A percentile compares a stretch with the other conserved stretches of the same genome.
These are phyloP conservation scores for Phragmatobia fuliginosa DNA, from an alignment of 2,888 invertebrate species.

Conservation along the genomic window DNA sequence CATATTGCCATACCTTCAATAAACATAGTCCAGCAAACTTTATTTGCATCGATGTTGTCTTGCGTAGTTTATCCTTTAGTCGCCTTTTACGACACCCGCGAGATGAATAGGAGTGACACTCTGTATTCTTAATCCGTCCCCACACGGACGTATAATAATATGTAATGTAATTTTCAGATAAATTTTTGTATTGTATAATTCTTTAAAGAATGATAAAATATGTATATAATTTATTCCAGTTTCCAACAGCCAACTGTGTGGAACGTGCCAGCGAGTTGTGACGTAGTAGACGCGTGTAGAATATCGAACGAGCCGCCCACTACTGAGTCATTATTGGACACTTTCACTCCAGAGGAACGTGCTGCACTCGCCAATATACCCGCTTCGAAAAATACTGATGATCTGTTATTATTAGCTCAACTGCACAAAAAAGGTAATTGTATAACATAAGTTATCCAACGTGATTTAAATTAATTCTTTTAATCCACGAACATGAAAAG, in stretches of 20 bases:
- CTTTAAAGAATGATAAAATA: background rate
- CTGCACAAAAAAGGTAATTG: conserved; percentile 85
- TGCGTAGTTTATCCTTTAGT: no score
- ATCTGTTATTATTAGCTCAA: conserved; percentile 90
- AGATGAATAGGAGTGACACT: no score
- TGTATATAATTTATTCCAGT: conserved; percentile 50
- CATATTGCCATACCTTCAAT: no score
- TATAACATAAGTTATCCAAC: background rate
- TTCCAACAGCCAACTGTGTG: conserved; percentile 83
- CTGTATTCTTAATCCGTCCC: no score
- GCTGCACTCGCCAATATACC: conserved; percentile 90
- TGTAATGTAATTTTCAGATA: no score
- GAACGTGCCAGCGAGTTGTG: conserved; percentile 72
- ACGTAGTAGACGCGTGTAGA: conserved; percentile 67
- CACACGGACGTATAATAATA: no score
- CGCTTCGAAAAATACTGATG: conserved; percentile 91
- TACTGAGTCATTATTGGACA: conserved; percentile 82
- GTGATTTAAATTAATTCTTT: background rate
- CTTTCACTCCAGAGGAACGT: conserved; percentile 89
- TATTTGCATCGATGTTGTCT: no score
- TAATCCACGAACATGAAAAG: background rate
- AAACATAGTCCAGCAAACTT: no score
- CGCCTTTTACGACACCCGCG: no score
- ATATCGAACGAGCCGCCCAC: conserved; percentile 60
- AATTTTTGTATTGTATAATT: background rate